A percentile compares a stretch with the other conserved stretches of the same genome.
These are phyloP conservation scores for Entomyzon cyanotis DNA, from an alignment of 2,113 vertebrate genomes.

Conservation along the genomic window DNA sequence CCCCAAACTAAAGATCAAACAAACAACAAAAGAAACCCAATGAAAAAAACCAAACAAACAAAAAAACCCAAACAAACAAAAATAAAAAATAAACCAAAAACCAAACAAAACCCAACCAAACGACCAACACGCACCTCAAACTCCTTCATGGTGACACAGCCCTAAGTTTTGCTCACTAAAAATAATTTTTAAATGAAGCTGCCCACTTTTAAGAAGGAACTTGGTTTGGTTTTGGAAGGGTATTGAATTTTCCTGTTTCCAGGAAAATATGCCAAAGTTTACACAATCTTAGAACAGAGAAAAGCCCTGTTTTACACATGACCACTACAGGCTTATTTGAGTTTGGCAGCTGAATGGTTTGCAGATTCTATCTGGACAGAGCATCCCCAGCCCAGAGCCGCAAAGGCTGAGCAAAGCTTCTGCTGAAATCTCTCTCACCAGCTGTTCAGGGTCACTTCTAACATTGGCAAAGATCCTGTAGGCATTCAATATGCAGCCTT, in stretches of 20 bases:
- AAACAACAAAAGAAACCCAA: too few species aligned
- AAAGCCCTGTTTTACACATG: not conserved
- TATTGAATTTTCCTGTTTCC: not conserved
- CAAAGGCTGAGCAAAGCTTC: not conserved
- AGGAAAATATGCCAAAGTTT: slow-evolving; percentile 27
- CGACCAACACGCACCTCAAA: not conserved
- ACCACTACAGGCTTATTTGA: not conserved
- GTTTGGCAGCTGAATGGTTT: slow-evolving; percentile 28
- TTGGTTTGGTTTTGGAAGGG: not conserved
- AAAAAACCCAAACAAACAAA: too few species aligned
- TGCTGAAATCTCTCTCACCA: not conserved
- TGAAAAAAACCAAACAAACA: not conserved
- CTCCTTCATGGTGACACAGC: not conserved
- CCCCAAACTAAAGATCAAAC: not conserved
- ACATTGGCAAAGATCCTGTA: not conserved
- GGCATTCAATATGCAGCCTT: not conserved
- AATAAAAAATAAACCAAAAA: too few species aligned
- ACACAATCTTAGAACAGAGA: not conserved
- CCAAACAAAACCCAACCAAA: not conserved
- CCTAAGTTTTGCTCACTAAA: not conserved
- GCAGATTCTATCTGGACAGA: slow-evolving; percentile 37
- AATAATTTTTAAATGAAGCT: fast-evolving
- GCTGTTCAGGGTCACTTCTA: slow-evolving; percentile 39
- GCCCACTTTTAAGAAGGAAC: not conserved
- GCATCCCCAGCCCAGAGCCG: not conserved